Conservation (phyloP, 2,113 vertebrate genomes). For the Cyphomyrus discorhynchus region DNA sequence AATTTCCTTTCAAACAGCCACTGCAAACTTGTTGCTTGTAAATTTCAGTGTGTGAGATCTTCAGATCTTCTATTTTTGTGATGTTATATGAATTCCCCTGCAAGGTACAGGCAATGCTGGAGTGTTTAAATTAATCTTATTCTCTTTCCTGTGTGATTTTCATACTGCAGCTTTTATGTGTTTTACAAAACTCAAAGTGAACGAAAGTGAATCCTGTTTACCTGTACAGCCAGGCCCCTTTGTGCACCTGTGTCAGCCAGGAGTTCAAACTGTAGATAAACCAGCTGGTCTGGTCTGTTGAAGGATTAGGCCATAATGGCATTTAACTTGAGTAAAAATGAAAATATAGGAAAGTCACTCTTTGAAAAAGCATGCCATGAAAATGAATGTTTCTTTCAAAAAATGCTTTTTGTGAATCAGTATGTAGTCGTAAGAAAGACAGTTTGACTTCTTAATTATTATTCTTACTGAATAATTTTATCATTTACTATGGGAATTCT, state of each 20-base stretch:
- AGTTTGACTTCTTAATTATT: background rate
- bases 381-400: background rate
- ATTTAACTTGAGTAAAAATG: background rate
- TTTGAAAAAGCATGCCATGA: background rate
- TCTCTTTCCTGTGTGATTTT: background rate
- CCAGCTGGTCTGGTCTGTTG: background rate
- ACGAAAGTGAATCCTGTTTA: background rate
- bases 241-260: no score
- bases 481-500: background rate
- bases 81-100: background rate
- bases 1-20: background rate
- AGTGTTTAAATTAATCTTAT: background rate
- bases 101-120: background rate
- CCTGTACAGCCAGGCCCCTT: background rate
- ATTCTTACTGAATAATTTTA: background rate
- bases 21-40: background rate
- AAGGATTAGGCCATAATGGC: background rate
- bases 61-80: background rate
- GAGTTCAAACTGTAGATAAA: background rate
- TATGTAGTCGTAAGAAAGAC: background rate
- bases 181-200: background rate
- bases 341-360: background rate
- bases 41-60: background rate
- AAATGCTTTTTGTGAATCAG: background rate
- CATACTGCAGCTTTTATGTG: background rate